Evolutionary conservation across 2,797 vertebrate genomes (phyloP).

Genomic region (Acomys russatus): DNA sequence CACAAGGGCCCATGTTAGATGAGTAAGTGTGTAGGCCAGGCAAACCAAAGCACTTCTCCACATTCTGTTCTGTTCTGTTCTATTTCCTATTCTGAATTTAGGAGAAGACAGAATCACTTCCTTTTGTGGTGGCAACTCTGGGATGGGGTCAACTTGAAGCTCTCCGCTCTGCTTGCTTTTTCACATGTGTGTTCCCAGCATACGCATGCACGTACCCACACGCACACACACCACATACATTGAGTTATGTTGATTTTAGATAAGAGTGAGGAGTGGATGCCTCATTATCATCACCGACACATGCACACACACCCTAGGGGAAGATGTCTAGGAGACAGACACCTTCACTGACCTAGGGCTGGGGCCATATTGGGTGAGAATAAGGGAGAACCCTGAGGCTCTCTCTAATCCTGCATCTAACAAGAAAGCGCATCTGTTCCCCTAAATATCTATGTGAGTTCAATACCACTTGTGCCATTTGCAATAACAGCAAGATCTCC

Average conservation of each 20-base stretch:
- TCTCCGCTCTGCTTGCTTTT: neutral
- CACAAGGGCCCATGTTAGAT: neutral
- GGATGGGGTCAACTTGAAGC: neutral
- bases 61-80: neutral
- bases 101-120: slow-evolving; percentile 24
- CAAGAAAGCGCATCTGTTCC: neutral
- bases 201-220: neutral
- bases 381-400: neutral
- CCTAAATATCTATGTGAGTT: slow-evolving; percentile 17
- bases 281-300: neutral
- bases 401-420: neutral
- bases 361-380: neutral
- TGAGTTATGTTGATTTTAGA: neutral
- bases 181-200: neutral
- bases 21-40: neutral
- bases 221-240: neutral
- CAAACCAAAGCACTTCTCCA: neutral
- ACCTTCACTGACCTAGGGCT: neutral
- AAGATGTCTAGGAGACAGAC: neutral
- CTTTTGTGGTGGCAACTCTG: neutral
- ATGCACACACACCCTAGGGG: neutral
- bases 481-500: neutral
- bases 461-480: neutral
- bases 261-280: neutral
- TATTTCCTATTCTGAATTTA: neutral